Evolutionary conservation across 2,888 invertebrate genomes (phyloP).

Genomic region (Dascillus cervinus): DNA sequence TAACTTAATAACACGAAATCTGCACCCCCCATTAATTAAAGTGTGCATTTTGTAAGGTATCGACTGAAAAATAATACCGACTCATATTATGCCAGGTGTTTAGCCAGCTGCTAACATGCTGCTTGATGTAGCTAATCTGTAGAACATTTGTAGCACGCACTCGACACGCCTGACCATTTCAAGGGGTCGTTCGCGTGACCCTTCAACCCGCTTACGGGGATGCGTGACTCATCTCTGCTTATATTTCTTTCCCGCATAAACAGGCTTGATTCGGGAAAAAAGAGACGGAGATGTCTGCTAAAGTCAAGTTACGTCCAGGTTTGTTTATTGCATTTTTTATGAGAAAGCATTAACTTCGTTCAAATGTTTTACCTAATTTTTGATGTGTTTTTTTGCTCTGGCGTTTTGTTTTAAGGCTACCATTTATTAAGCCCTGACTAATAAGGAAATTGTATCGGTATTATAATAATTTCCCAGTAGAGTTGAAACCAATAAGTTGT

Average conservation of each 20-base stretch:
- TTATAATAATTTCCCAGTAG: too few relatives aligned
- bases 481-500: too few relatives aligned
- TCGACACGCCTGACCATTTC: constrained; percentile 24
- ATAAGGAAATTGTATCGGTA: too few relatives aligned
- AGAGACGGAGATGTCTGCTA: neutral
- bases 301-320: neutral
- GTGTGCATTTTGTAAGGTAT: too few relatives aligned
- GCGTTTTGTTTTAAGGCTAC: too few relatives aligned
- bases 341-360: too few relatives aligned
- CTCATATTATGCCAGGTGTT: constrained; percentile 10
- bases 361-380: too few relatives aligned
- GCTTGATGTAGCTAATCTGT: constrained; percentile 17
- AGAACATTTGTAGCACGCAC: constrained; percentile 22
- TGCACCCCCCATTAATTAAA: too few relatives aligned
- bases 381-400: too few relatives aligned
- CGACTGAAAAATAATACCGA: too few relatives aligned
- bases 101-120: constrained; percentile 15
- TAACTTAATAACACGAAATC: too few relatives aligned
- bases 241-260: neutral
- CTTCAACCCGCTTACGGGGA: constrained; percentile 7
- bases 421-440: too few relatives aligned
- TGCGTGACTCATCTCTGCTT: constrained; percentile 12
- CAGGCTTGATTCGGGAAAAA: neutral
- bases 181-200: constrained; percentile 8
- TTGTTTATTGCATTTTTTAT: neutral